Percentiles rank a stretch among this genome's conserved stretches.
phyloP scores from a whole-genome alignment of 2,797 vertebrate species.

The Dipus sagitta region DNA sequence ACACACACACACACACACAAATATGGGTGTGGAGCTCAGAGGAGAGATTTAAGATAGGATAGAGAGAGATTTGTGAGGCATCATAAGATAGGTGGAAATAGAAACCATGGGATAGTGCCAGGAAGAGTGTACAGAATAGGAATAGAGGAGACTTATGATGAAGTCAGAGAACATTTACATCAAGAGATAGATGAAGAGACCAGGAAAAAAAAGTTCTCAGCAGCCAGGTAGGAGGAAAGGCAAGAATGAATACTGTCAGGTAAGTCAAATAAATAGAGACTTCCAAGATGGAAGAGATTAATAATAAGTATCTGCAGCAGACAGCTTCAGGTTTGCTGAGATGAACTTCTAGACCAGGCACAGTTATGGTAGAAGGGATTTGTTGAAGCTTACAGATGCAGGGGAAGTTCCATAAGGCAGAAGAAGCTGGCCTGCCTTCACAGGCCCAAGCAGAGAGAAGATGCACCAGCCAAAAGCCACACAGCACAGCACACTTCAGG shows the following conservation, averaged over 20 bases:
- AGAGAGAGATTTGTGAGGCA: background rate
- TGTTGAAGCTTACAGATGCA: too few relatives aligned
- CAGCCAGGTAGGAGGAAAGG: background rate
- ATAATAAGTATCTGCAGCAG: background rate
- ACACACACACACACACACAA: background rate
- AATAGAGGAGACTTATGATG: background rate
- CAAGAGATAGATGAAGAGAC: conserved; percentile 21
- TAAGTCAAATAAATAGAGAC: conserved; percentile 32
- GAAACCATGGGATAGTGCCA: conserved; percentile 23
- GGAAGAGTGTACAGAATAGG: background rate
- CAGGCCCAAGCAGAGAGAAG: too few relatives aligned
- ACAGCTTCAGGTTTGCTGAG: too few relatives aligned
- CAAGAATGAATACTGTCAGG: background rate
- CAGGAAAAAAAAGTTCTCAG: background rate
- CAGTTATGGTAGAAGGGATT: too few relatives aligned
- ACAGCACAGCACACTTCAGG: too few relatives aligned
- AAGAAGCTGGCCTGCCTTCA: too few relatives aligned
- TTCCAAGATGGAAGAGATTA: conserved; percentile 27
- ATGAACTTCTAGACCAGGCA: too few relatives aligned
- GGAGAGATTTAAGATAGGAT: conserved; percentile 2
- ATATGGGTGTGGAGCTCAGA: background rate
- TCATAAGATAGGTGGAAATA: conserved; percentile 2
- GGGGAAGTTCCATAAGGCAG: too few relatives aligned
- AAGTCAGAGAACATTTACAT: background rate
- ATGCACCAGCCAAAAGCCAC: too few relatives aligned